Conservation (phyloP, 2,797 vertebrate species). For the Cyclopterus lumpus region DNA sequence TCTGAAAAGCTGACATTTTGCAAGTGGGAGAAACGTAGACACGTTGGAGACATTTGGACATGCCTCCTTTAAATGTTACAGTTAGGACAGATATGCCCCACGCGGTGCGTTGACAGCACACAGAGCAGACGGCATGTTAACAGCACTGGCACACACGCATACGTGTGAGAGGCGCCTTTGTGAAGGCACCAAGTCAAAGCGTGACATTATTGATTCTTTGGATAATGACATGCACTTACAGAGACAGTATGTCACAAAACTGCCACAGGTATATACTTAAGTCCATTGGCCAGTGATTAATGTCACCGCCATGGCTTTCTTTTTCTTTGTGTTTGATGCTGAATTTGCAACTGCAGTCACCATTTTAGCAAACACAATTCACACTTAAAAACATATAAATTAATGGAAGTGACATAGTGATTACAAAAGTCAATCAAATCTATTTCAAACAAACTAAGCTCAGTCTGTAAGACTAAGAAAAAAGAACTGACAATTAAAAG, state of each 20-base stretch:
- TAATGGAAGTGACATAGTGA: background rate
- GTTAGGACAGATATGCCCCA: constrained; percentile 21
- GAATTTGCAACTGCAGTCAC: background rate
- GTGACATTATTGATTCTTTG: constrained; percentile 61
- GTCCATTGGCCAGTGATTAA: constrained; percentile 62
- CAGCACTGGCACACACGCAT: constrained; percentile 29
- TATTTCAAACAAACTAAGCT: constrained; percentile 8
- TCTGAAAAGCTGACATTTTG: constrained; percentile 53
- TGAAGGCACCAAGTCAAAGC: constrained; percentile 49
- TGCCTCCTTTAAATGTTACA: constrained; percentile 24
- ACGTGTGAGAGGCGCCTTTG: constrained; percentile 24
- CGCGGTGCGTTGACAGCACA: constrained; percentile 8
- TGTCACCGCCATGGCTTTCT: constrained; percentile 52
- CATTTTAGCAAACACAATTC: constrained; percentile 5
- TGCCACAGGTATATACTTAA: constrained; percentile 65
- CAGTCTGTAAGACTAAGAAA: background rate
- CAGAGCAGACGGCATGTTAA: constrained; percentile 22
- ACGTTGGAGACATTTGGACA: constrained; percentile 23
- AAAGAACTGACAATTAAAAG: background rate
- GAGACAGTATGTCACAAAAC: constrained; percentile 69
- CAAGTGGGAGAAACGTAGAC: constrained; percentile 8
- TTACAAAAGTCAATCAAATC: background rate
- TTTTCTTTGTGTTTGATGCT: constrained; percentile 23
- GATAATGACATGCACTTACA: constrained; percentile 76
- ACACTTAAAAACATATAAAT: constrained; percentile 7